A percentile compares a stretch with the other conserved stretches of the same genome.
These are phyloP conservation scores for Bombyx mandarina DNA, from an alignment of 1,140 invertebrate species.

Conservation along the genomic window DNA sequence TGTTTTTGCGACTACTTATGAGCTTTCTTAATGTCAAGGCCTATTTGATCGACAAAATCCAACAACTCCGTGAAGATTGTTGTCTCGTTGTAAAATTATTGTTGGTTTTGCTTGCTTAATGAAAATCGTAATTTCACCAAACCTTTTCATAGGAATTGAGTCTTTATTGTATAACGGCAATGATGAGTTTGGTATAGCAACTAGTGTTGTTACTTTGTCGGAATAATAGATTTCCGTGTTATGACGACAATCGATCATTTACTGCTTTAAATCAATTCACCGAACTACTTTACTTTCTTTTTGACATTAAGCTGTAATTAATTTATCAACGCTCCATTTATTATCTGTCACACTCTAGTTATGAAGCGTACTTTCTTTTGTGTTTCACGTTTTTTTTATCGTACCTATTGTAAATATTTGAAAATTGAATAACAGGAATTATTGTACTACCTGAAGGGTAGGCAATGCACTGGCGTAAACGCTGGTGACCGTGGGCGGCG, in stretches of 20 bases:
- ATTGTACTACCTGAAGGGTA: too few relatives aligned
- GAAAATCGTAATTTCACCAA: too few relatives aligned
- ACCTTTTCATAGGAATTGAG: not conserved
- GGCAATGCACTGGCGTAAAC: too few relatives aligned
- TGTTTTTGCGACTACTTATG: too few relatives aligned
- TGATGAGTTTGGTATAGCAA: not conserved
- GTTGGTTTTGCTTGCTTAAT: too few relatives aligned
- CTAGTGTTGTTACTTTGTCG: not conserved
- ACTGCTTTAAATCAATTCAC: conserved; percentile 33
- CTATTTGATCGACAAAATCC: too few relatives aligned
- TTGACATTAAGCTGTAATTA: conserved; percentile 13
- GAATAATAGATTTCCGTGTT: conserved; percentile 15
- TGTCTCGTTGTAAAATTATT: too few relatives aligned
- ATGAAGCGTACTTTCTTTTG: conserved; percentile 7
- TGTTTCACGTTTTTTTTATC: conserved; percentile 8
- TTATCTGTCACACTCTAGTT: conserved; percentile 14
- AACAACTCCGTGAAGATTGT: too few relatives aligned
- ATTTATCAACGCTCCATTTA: conserved; percentile 19
- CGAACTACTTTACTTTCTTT: conserved; percentile 28
- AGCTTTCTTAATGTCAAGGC: too few relatives aligned
- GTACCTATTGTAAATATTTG: too few relatives aligned
- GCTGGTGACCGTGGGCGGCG: too few relatives aligned
- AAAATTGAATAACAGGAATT: too few relatives aligned
- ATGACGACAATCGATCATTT: conserved; percentile 16
- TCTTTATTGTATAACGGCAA: not conserved